Percentiles rank a stretch among this genome's conserved stretches.
phyloP scores from a whole-genome alignment of 2,888 invertebrate genomes.

The Patella pellucida region DNA sequence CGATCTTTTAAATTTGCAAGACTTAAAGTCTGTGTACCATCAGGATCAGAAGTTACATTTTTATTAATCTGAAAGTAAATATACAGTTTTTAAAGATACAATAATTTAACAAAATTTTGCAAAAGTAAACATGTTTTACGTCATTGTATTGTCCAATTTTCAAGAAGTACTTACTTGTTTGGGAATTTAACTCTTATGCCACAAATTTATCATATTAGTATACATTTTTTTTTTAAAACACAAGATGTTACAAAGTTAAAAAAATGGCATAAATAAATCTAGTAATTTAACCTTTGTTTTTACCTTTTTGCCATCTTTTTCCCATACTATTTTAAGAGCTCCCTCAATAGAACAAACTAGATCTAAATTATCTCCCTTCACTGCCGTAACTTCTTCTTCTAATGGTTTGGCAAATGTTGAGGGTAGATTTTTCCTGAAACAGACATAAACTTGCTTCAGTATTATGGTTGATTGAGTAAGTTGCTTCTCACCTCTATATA shows the following conservation, averaged over 20 bases:
- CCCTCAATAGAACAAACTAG: conserved; percentile 48
- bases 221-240: background rate
- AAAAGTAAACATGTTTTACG: background rate
- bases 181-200: no score
- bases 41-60: conserved; percentile 29
- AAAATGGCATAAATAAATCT: background rate
- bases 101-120: conserved; percentile 13
- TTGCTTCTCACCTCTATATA: no score
- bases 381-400: conserved; percentile 47
- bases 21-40: conserved; percentile 73
- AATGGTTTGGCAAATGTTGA: conserved; percentile 39
- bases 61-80: conserved; percentile 17
- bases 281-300: background rate
- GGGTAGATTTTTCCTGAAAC: background rate
- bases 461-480: no score
- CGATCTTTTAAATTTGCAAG: conserved; percentile 73
- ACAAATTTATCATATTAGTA: no score
- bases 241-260: background rate
- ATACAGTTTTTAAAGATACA: no score
- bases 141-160: no score
- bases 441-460: no score
- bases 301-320: conserved; percentile 56
- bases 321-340: conserved; percentile 52
- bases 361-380: conserved; percentile 47
- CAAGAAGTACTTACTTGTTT: no score